Evolutionary conservation across 2,797 vertebrate genomes (phyloP).

Genomic region (Gallinago stenura): DNA sequence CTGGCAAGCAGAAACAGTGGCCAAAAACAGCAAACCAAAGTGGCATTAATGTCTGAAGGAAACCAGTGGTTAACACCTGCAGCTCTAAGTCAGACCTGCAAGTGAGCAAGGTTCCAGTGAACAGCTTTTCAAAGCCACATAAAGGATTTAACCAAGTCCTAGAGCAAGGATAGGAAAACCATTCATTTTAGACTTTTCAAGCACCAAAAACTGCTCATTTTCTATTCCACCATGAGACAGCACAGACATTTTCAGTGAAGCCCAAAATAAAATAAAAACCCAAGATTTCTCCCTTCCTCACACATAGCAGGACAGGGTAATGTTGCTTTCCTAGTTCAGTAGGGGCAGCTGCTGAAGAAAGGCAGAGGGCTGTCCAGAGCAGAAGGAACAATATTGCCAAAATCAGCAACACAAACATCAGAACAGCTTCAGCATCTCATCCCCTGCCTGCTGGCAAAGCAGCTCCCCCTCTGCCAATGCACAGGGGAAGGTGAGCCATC

Average conservation of each 20-base stretch:
- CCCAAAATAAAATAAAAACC: background rate
- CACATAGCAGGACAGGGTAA: background rate
- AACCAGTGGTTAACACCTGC: background rate
- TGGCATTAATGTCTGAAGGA: fast-evolving
- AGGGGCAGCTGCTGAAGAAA: background rate
- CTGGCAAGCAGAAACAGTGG: background rate
- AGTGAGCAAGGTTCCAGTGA: background rate
- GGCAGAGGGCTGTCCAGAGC: background rate
- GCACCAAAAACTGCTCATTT: background rate
- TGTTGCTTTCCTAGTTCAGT: background rate
- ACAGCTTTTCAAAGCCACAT: background rate
- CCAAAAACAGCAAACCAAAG: constrained; percentile 4
- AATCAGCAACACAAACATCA: background rate
- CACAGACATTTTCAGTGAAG: background rate
- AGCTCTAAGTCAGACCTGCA: background rate
- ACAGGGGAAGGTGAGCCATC: background rate
- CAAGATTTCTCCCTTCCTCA: background rate
- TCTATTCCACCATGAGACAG: background rate
- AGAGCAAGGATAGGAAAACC: background rate
- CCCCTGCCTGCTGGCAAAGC: background rate
- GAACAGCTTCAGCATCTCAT: background rate
- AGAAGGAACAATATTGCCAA: background rate
- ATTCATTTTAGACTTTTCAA: background rate
- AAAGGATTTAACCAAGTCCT: background rate
- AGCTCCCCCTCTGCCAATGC: background rate